phyloP scores from a whole-genome alignment of 2,113 vertebrate species.

The Diphyllodes magnificus region DNA sequence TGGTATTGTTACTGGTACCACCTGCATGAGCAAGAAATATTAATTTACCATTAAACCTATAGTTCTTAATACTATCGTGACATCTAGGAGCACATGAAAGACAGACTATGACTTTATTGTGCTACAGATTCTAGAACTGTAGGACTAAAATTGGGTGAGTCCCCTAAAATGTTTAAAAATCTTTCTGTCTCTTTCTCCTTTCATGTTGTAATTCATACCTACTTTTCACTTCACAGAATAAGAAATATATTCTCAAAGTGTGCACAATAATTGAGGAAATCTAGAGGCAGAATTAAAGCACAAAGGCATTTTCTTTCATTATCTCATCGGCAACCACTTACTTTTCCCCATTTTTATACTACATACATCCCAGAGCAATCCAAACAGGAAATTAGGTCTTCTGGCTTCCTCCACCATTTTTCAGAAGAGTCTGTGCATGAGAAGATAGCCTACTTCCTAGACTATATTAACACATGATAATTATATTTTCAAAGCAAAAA shows the following conservation, averaged over 20 bases:
- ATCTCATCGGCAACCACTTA: neutral
- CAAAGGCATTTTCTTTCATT: neutral
- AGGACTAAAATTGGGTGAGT: neutral
- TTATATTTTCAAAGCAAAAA: slow-evolving; percentile 56
- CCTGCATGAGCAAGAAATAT: neutral
- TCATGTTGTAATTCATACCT: neutral
- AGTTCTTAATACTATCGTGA: neutral
- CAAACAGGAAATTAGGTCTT: slow-evolving; percentile 42
- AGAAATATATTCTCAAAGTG: neutral
- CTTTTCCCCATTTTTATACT: neutral
- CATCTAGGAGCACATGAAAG: neutral
- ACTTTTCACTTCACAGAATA: neutral
- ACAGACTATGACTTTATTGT: neutral
- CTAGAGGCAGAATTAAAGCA: neutral
- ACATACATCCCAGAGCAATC: neutral
- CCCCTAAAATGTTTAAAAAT: neutral
- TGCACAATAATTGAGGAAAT: neutral
- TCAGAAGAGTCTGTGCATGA: neutral
- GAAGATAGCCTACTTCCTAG: slow-evolving; percentile 37
- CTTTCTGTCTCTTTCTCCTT: neutral
- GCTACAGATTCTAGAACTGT: neutral
- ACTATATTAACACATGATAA: slow-evolving; percentile 57
- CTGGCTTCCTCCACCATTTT: slow-evolving; percentile 25
- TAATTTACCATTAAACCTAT: neutral
- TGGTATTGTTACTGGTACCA: neutral